Evolutionary conservation across 2,113 vertebrate species (phyloP).

Genomic region (Ardeotis arabs): DNA sequence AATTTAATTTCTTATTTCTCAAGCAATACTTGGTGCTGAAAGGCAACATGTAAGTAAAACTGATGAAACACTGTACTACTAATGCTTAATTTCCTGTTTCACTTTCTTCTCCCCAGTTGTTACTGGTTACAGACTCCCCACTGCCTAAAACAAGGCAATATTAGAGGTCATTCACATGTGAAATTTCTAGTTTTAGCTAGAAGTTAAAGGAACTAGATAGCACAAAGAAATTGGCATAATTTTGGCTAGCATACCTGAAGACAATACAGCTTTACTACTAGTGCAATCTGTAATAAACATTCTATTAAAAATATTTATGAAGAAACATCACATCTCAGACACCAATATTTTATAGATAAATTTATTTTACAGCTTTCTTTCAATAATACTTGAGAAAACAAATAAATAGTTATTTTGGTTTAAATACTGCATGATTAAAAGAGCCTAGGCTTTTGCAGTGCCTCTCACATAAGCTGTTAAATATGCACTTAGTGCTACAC

Average conservation of each 20-base stretch:
- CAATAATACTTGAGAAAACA: neutral
- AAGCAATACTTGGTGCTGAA: neutral
- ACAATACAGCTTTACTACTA: neutral
- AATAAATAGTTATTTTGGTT: neutral
- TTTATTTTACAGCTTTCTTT: neutral
- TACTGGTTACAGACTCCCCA: neutral
- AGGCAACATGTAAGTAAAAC: neutral
- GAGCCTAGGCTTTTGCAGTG: neutral
- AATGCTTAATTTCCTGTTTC: neutral
- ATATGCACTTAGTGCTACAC: neutral
- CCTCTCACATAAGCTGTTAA: neutral
- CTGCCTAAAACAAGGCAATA: neutral
- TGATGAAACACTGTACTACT: neutral
- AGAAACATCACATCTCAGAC: neutral
- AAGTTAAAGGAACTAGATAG: neutral
- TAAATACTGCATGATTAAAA: neutral
- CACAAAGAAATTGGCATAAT: neutral
- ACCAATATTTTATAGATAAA: neutral
- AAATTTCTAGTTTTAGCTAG: neutral
- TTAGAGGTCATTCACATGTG: neutral
- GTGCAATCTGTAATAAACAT: neutral
- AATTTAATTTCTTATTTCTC: neutral
- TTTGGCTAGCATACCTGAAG: neutral
- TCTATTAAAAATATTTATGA: neutral
- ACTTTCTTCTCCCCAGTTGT: neutral